Base-by-base conservation (phyloP, 2,888 invertebrate genomes). In the Ctenicera cuprea region DNA sequence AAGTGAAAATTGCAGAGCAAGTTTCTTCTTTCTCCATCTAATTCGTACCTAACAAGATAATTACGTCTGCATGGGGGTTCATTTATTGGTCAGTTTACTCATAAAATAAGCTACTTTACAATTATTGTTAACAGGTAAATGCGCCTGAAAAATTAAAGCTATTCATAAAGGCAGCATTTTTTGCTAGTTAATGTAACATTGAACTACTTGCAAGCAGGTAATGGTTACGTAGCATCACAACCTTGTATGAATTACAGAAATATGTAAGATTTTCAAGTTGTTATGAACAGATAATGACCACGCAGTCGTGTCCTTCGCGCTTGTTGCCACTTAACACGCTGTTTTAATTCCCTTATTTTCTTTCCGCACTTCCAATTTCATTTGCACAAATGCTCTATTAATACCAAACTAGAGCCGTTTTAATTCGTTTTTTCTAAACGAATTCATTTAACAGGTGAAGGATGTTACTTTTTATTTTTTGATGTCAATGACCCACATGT, bases 211-310 rank as follows among this genome's bases (percentile, higher is more conserved):
- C 37, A 63, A 61, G 50, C 68, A 52, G 61, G 78, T 80, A 76
- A 76, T 80, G 79, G 72, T 75, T 67, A 57, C 72, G 80, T 80
- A 82, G 79, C 82, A 82, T 82, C 82, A 80, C 80, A 82, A 75
- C 82, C 82, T 82, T 80, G 83, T 80, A 78, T 82, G 82, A 82
- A 82, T 83, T 82, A 79, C 78, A 80, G 76, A 80, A 80, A 79
- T 79, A 79, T 78, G 75, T 78, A 76, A 79, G 30, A 45, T 65
- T 62, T 61, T 43, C 52, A 64, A 22, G 54, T 69, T 63, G 50
- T 64, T 59, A 57, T 61, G 64, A 62, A 59, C 57, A 63, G 65
- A 70, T 70, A 70, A 74, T 64, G 33, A 66, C 26, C 52, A 73
- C 43, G 45, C 22, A 54, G 38, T 22, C 57, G 43, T 26, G 70